These are phyloP conservation scores for Habrosyne pyritoides DNA, from an alignment of 2,888 invertebrate genomes.

Conservation along the genomic window DNA sequence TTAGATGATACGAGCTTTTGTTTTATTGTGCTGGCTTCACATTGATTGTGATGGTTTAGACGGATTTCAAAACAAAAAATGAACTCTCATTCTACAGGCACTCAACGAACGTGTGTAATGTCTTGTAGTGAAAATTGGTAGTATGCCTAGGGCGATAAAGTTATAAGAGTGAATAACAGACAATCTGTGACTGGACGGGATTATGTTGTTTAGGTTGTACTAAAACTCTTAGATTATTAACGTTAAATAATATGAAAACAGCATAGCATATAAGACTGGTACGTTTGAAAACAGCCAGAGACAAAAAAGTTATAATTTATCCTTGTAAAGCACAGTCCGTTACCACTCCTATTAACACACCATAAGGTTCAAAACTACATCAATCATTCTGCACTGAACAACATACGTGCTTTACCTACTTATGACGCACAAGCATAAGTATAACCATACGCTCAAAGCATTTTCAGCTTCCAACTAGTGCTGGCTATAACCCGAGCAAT, in stretches of 20 bases:
- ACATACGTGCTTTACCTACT: background rate
- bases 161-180: no score
- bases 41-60: background rate
- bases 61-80: background rate
- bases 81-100: no score
- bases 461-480: background rate
- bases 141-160: no score
- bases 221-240: no score
- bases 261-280: no score
- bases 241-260: no score
- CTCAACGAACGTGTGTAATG: no score
- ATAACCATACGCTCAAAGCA: conserved; percentile 5
- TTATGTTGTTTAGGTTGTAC: no score
- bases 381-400: background rate
- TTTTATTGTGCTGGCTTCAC: background rate
- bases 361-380: background rate
- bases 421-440: conserved; percentile 4
- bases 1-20: conserved; percentile 2
- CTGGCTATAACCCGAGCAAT: conserved; percentile 5
- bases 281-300: no score
- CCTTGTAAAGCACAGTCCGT: background rate
- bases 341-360: background rate
- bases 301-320: no score
- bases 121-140: no score
- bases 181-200: no score